Base-by-base conservation (phyloP, 2,888 invertebrate genomes). In the Tanytarsus gracilentus region DNA sequence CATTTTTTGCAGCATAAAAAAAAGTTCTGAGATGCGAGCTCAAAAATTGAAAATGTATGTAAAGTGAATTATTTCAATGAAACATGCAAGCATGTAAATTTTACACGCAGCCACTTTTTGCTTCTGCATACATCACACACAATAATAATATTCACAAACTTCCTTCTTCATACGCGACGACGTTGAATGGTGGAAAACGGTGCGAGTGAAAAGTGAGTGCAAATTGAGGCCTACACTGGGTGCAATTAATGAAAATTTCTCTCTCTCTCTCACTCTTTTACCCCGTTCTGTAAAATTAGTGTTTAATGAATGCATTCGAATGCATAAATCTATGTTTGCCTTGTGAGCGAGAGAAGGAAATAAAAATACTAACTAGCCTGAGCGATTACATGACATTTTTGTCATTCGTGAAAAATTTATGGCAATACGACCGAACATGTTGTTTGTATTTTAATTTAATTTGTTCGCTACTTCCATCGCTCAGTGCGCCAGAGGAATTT, bases 51-150 rank as follows among this genome's bases (percentile, higher is more conserved):
- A 53, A 53, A 53, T 36, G 9, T 53, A 36, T 36, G 36, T 36
- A 53, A 53, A 53, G 36, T 53, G 53, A 53, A 53, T 53, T 53
- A 53, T 53, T 53, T 53, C 53, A 29, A 23, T 25, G 23, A 18
- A 36, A 53, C 53, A 53, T 53, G 53, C 53, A 36, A 53, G 25
- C 53, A 33, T 53, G 53, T 33, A 53, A 53, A 36, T 36, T 53
- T 36, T 53, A 44, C 53, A 53, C 53, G 53, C 53, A 53, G 23
- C 51, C 27, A 51, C 29, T 51, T 29, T 29, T 27, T 53, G 36
- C 36, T n/a, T n/a, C n/a, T n/a, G n/a, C n/a, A n/a, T n/a, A n/a
- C n/a, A n/a, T n/a, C n/a, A n/a, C n/a, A n/a, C n/a, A n/a, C n/a
- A n/a, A n/a, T n/a, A n/a, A n/a, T n/a, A n/a, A n/a, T n/a, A n/a